A percentile compares a stretch with the other conserved stretches of the same genome.
Conservation (phyloP, 2,888 invertebrate genomes). For the Notocelia uddmanniana region DNA sequence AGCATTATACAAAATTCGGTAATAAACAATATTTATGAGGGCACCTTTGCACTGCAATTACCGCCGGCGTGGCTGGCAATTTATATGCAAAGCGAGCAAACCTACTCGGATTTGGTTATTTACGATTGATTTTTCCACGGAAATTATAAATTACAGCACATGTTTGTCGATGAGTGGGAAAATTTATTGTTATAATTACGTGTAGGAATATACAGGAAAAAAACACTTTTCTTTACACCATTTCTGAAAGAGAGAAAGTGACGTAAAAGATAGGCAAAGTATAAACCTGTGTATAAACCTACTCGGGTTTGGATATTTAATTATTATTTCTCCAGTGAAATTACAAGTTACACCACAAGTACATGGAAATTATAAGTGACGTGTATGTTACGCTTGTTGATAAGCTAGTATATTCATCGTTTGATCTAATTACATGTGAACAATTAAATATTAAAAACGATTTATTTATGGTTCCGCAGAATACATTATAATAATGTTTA, state of each 20-base stretch:
- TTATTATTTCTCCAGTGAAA: constrained; percentile 26
- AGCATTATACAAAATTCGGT: constrained; percentile 45
- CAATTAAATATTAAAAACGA: no score
- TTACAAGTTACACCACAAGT: constrained; percentile 9
- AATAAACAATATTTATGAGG: constrained; percentile 45
- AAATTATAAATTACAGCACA: constrained; percentile 19
- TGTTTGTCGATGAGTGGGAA: background rate
- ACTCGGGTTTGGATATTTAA: constrained; percentile 38
- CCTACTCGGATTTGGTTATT: constrained; percentile 42
- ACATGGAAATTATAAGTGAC: no score
- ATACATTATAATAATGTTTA: no score
- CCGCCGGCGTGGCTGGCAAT: constrained; percentile 33
- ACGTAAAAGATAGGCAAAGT: constrained; percentile 36
- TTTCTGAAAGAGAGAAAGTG: background rate
- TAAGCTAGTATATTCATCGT: background rate
- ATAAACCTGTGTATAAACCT: no score
- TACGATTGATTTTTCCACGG: constrained; percentile 42
- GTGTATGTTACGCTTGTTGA: background rate
- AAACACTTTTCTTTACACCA: background rate
- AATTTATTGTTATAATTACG: background rate
- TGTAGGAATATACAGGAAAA: background rate
- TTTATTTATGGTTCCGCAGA: no score
- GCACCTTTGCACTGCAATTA: constrained; percentile 46
- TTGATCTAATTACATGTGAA: background rate
- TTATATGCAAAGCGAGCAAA: constrained; percentile 44